phyloP scores from a whole-genome alignment of 1,140 invertebrate genomes.

The Maniola jurtina region DNA sequence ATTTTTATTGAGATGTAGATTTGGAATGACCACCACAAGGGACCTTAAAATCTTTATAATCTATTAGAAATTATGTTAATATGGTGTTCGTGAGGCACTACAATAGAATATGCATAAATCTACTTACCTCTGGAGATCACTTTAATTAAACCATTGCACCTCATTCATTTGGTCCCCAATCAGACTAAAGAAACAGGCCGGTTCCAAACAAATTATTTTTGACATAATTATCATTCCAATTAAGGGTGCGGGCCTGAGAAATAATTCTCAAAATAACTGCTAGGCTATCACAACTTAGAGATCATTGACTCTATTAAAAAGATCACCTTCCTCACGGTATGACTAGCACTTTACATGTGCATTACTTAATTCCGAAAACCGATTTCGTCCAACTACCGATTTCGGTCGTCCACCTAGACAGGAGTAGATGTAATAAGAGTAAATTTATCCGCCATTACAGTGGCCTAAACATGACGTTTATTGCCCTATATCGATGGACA shows the following conservation, averaged over 20 bases:
- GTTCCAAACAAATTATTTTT: too few species aligned
- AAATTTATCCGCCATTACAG: slow-evolving; percentile 33
- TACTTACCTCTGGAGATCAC: too few species aligned
- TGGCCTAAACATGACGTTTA: slow-evolving; percentile 34
- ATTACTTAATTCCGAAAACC: slow-evolving; percentile 22
- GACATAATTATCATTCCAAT: too few species aligned
- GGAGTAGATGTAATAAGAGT: slow-evolving; percentile 26
- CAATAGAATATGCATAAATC: too few species aligned
- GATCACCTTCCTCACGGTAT: slow-evolving; percentile 3
- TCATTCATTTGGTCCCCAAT: too few species aligned
- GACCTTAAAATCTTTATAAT: not conserved
- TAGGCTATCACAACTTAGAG: not conserved
- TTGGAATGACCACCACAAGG: slow-evolving; percentile 1
- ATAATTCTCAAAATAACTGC: too few species aligned
- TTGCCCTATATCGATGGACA: slow-evolving; percentile 19
- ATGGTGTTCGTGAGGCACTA: not conserved
- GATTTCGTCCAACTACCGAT: slow-evolving; percentile 20
- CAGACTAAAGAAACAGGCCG: too few species aligned
- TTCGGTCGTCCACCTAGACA: slow-evolving; percentile 7
- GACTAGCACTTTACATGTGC: slow-evolving; percentile 13
- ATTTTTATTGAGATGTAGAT: slow-evolving; percentile 41
- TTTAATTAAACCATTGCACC: too few species aligned
- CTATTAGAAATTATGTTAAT: not conserved
- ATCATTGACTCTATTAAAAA: not conserved
- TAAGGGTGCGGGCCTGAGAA: too few species aligned